Percentiles rank a stretch among this genome's conserved stretches.
These are phyloP conservation scores for Hemaris fuciformis DNA, from an alignment of 2,888 invertebrate species.

Conservation along the genomic window DNA sequence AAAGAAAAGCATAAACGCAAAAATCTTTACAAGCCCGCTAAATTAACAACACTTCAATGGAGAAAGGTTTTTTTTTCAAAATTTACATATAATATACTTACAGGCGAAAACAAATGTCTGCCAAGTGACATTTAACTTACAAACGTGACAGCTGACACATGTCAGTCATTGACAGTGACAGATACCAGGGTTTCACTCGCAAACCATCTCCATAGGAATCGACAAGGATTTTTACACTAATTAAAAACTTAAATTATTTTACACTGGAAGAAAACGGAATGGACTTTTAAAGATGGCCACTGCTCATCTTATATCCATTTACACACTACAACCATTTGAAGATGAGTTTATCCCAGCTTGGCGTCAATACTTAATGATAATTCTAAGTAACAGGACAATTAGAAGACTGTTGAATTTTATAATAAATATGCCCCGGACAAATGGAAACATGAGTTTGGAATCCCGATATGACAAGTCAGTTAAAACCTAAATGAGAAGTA, in stretches of 20 bases:
- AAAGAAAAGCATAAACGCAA: conserved; percentile 30
- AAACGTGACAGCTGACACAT: conserved; percentile 27
- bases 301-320: too few relatives aligned
- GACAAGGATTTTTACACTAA: conserved; percentile 43
- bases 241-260: conserved; percentile 56
- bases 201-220: conserved; percentile 47
- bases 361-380: not conserved
- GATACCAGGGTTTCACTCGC: conserved; percentile 38
- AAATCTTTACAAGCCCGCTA: conserved; percentile 65
- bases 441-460: too few relatives aligned
- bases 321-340: too few relatives aligned
- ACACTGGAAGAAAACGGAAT: conserved; percentile 61
- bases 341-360: too few relatives aligned
- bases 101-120: conserved; percentile 49
- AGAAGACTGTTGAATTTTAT: too few relatives aligned
- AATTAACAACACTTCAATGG: conserved; percentile 54
- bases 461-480: too few relatives aligned
- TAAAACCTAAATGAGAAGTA: too few relatives aligned
- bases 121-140: conserved; percentile 40
- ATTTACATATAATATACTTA: conserved; percentile 78
- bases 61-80: conserved; percentile 62
- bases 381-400: too few relatives aligned
- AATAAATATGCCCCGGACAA: too few relatives aligned
- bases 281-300: conserved; percentile 23
- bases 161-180: conserved; percentile 4